Evolutionary conservation across 64 coral and sea anemone species (phyloP).

Genomic region (Pachyseris speciosa): DNA sequence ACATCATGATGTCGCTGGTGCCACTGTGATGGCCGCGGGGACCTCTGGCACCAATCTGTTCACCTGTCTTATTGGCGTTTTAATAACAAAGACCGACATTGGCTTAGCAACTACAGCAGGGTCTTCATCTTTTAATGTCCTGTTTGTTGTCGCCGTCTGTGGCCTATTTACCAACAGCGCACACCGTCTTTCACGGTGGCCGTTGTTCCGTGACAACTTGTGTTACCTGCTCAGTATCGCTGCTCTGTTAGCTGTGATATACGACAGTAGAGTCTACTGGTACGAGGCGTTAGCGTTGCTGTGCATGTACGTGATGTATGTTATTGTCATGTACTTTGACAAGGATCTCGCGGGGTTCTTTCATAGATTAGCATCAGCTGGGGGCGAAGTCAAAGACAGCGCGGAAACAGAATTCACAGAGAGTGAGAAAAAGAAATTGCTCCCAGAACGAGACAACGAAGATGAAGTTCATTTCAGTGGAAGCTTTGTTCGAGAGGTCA

Average conservation of each 20-base stretch:
- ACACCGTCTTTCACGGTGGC: conserved; percentile 78
- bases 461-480: background rate
- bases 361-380: background rate
- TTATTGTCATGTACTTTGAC: conserved; percentile 90
- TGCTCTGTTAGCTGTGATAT: conserved; percentile 63
- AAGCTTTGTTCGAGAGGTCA: background rate
- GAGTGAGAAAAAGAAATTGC: background rate
- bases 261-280: conserved; percentile 82
- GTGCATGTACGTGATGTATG: conserved; percentile 79
- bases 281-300: conserved; percentile 82
- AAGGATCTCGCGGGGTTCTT: conserved; percentile 41
- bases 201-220: conserved; percentile 69
- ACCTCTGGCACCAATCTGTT: conserved; percentile 89
- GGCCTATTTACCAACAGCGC: conserved; percentile 78
- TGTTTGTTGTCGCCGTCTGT: conserved; percentile 92
- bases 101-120: conserved; percentile 87
- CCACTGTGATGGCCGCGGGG: conserved; percentile 94
- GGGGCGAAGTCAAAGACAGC: background rate
- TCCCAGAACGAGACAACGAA: background rate
- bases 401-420: background rate
- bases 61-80: conserved; percentile 91
- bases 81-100: conserved; percentile 92
- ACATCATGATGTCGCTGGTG: conserved; percentile 81
- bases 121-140: conserved; percentile 93
- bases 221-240: conserved; percentile 82